A percentile compares a stretch with the other conserved stretches of the same genome.
Conservation (phyloP, 2,113 vertebrate genomes). For the Gymnorhina tibicen region DNA sequence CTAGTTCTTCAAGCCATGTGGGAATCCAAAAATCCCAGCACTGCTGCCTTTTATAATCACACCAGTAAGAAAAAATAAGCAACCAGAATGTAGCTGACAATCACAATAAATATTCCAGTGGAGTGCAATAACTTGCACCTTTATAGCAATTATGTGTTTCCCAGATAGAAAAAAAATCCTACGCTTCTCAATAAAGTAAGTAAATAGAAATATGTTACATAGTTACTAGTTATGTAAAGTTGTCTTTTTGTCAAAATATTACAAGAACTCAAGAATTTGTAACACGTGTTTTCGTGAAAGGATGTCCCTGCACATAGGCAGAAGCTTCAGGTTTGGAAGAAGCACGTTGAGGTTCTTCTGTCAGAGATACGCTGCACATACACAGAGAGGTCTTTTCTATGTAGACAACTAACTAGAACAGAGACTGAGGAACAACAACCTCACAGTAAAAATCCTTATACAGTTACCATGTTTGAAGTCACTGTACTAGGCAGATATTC, state of each 20-base stretch:
- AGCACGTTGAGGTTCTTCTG: neutral
- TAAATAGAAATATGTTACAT: neutral
- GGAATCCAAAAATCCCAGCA: neutral
- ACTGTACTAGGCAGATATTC: neutral
- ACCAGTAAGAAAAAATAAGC: neutral
- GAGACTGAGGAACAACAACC: neutral
- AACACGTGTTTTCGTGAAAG: neutral
- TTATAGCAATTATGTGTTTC: neutral
- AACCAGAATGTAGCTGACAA: neutral
- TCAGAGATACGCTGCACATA: neutral
- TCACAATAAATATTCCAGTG: neutral
- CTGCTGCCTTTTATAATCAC: neutral
- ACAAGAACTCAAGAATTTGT: neutral
- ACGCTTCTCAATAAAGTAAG: neutral
- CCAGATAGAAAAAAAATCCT: accelerated
- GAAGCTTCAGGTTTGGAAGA: neutral
- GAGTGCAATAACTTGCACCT: neutral
- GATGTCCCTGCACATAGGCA: neutral
- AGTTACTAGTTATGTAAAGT: neutral
- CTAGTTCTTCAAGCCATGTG: neutral
- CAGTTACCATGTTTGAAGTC: neutral
- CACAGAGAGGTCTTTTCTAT: neutral
- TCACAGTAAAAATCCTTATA: neutral
- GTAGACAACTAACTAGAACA: neutral
- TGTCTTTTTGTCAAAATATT: neutral